Base-by-base conservation (phyloP, 2,113 vertebrate genomes). In the Vulpes lagopus region DNA sequence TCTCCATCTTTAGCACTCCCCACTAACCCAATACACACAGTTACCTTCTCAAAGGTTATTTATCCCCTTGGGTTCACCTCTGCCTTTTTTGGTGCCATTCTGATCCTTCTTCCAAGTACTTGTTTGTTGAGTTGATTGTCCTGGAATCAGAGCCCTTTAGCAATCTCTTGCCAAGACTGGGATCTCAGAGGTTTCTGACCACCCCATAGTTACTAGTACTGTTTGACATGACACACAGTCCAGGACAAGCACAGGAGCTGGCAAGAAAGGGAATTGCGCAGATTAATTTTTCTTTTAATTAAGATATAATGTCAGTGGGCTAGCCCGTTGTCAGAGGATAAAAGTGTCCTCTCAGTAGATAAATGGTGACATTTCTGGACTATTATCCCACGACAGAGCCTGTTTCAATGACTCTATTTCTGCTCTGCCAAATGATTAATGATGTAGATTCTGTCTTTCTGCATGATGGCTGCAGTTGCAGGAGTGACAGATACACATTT, bases 261-360 rank as follows among this genome's bases (percentile, higher is more conserved):
- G 81, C 86, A 80, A 92, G 96, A 60, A 98, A 98, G 98, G 74
- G 64, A 94, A 90, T 92, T 67, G 60, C 73, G 95, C 93, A 94
- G 97, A 98, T 97, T 94, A 97, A 98, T 97, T 97, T 90, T 97
- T 96, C 96, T 98, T 98, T 98, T 98, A 98, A 98, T 98, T 98
- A 98, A 98, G 96, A 98, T 97, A 85, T 11, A 97, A 96, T 96
- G 95, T 98, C 96, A 43, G 95, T 88, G 95, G 96, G 96, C 89
- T 97, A 95, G 96, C 98, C 96, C 60, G 67, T 95, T 97, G 96
- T 97, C 97, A 91, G 74, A 49, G 25, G 98, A 98, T 97, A 98
- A 97, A 97, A 97, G 98, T 97, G 76, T 98, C 85, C 83, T 98
- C 96, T 91, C 97, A 6, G 97, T 92, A 97, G 98, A 98, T 97